Base-by-base conservation (phyloP, 2,888 invertebrate genomes). In the Taenaris catops region DNA sequence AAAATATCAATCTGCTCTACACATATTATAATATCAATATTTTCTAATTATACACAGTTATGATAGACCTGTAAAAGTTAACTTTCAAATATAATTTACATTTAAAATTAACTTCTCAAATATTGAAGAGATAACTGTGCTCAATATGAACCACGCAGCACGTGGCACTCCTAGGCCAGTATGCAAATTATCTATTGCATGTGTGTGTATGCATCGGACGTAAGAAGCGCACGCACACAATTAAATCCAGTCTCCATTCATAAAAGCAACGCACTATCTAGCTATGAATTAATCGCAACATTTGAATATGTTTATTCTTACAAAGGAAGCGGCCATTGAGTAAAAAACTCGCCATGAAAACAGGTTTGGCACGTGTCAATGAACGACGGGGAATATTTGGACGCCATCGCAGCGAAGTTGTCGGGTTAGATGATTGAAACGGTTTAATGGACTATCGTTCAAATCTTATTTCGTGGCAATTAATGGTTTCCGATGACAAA, bases 201-300 rank as follows among this genome's bases (percentile, higher is more conserved):
- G 63, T 63, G 62, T 72, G 65, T 61, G 62, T 61, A 50, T 53
- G 51, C 55, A 57, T 61, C 47, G 46, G 51, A 62, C 54, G 38
- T 39, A 42, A 50, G 51, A 24, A 45, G 46, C 50, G 42, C 63
- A 72, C 79, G 41, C 76, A 80, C 74, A 74, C 79, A 42, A 43
- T 43, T 50, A 58, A 63, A 65, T 48, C 46, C 54, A 49, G 47
- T 62, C 66, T 78, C 81, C 84, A 86, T 86, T 86, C 84, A 86
- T 86, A 84, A 86, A 81, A 78, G 62, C 76, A 66, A 70, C 69
- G 69, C 65, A 79, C 79, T 78, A 83, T 75, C 78, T 69, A 79
- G 73, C 83, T 67, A 83, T 84, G 86, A 84, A 86, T 86, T 86
- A 84, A 86, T 86, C 81, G 86, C 86, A 81, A 84, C 83, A 80